These are phyloP conservation scores for Pogonomyrmex californicus DNA, from an alignment of 1,140 invertebrate species.

Conservation along the genomic window DNA sequence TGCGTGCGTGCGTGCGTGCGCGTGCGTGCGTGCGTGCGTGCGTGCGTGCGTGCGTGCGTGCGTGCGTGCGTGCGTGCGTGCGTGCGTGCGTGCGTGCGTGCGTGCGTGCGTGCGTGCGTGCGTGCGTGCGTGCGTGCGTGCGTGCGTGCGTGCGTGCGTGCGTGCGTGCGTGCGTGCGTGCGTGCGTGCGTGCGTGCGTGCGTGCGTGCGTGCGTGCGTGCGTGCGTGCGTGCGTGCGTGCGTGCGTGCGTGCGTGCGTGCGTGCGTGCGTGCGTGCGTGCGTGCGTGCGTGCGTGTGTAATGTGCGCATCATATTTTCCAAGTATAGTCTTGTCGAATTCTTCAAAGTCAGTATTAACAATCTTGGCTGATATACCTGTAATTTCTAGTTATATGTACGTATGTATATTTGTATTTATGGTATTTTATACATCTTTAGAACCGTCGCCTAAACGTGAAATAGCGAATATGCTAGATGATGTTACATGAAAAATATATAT, in stretches of 20 bases:
- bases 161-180: conserved; percentile 13
- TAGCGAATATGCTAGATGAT: background rate
- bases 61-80: too few relatives aligned
- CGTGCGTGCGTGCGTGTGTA: background rate
- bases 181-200: too few relatives aligned
- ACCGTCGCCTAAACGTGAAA: conserved; percentile 20
- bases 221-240: conserved; percentile 19
- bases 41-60: background rate
- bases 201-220: too few relatives aligned
- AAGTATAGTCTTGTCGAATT: conserved; percentile 29
- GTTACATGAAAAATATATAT: background rate
- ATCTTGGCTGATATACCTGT: conserved; percentile 39
- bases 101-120: conserved; percentile 9
- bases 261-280: too few relatives aligned
- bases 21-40: background rate
- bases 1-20: too few relatives aligned
- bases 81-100: background rate
- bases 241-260: too few relatives aligned
- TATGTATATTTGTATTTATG: conserved; percentile 54
- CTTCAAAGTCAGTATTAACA: conserved; percentile 57
- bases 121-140: too few relatives aligned
- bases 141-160: background rate
- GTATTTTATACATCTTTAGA: conserved; percentile 41
- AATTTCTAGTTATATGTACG: conserved; percentile 35
- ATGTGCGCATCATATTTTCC: background rate